Conservation (phyloP, 2,113 vertebrate genomes). For the Indri indri region DNA sequence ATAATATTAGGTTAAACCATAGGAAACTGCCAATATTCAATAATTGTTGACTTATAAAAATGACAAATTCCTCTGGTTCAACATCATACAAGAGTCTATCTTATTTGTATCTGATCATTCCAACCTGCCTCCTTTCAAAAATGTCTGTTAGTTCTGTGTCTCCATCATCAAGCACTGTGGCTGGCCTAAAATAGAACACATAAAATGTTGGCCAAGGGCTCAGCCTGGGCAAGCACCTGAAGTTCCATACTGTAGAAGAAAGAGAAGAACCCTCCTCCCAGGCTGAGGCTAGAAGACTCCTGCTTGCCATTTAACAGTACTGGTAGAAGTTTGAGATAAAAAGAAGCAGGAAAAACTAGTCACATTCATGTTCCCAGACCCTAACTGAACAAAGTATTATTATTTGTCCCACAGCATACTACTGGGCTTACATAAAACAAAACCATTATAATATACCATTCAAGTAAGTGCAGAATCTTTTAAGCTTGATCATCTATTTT, state of each 20-base stretch:
- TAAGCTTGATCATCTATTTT: conserved; percentile 10
- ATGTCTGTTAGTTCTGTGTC: neutral
- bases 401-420: neutral
- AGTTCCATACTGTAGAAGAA: neutral
- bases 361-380: neutral
- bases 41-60: neutral
- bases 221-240: neutral
- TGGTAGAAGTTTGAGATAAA: neutral
- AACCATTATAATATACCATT: neutral
- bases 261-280: neutral
- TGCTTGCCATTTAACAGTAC: neutral
- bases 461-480: neutral
- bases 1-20: neutral
- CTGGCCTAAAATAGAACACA: neutral
- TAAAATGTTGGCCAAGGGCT: neutral
- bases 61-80: neutral
- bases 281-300: neutral
- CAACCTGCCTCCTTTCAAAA: neutral
- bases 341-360: neutral
- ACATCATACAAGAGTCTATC: neutral
- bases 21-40: neutral
- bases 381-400: neutral
- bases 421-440: neutral
- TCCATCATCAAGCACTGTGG: neutral
- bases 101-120: neutral